Evolutionary conservation across 2,113 vertebrate species (phyloP), one percentile per base, ranked within the genome.

Genomic region (Myiagra hebetior): DNA sequence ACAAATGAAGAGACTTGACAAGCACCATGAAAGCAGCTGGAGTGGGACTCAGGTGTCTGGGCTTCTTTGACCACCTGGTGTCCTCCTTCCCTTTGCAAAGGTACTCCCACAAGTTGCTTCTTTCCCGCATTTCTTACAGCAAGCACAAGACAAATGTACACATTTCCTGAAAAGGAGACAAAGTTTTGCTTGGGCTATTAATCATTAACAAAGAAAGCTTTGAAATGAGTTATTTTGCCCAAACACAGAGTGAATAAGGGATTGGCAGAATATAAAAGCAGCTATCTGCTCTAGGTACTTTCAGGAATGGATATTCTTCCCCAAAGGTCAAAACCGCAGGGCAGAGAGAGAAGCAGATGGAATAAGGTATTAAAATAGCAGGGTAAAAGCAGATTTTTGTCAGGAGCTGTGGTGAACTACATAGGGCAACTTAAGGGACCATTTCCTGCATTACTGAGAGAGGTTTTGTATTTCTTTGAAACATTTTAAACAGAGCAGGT

Each of bases 61-160:
- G 6, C 59, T 88, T 37, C 37, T 80, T 59, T 0, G 0, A 47
- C 83, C 94, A 92, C 75, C 46, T 92, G 85, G 88, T 69, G 85
- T 90, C 88, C 90, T 90, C 82, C 79, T 94, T 88, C 35, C 63
- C 92, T 77, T 83, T 90, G 46, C 67, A 83, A 17, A 57, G 46
- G 28, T 70, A 16, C 23, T 90, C 37, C 67, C 46, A 77, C n/a
- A 42, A 41, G 31, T 1, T 14, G 16, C 13, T 69, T 7, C 19
- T 59, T 30, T 14, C 39, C 31, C 3, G 2, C 12, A 7, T n/a
- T 85, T 52, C 49, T 75, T 22, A 76, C 0, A 22, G 49, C 76
- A 85, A 28, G 3, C 6, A 27, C 15, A 85, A 2, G 20, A 72
- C 13, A 24, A 75, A 41, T 8, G 55, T n/a, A 22, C 12, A 6